These are phyloP conservation scores for Zootermopsis nevadensis DNA, from an alignment of 2,888 invertebrate species.

Conservation along the genomic window DNA sequence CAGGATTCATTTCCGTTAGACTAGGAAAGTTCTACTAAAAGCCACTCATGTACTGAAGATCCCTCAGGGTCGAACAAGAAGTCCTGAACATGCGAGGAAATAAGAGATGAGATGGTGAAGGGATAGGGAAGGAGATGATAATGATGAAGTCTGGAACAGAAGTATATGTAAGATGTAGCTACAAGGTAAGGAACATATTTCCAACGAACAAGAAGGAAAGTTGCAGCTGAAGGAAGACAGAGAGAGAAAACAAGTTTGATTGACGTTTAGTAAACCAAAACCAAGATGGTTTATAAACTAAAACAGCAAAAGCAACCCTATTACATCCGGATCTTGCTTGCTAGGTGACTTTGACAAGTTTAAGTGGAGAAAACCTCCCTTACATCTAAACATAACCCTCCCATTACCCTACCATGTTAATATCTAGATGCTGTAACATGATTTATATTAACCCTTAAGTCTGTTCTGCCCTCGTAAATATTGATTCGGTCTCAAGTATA, in stretches of 20 bases:
- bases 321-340: conserved; percentile 27
- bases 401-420: conserved; percentile 18
- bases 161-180: conserved; percentile 19
- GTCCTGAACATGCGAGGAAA: conserved; percentile 17
- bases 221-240: conserved; percentile 22
- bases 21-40: conserved; percentile 5
- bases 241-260: conserved; percentile 28
- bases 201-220: neutral
- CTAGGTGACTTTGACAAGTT: conserved; percentile 41
- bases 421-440: conserved; percentile 13
- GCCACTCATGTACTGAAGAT: conserved; percentile 12
- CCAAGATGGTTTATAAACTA: conserved; percentile 30
- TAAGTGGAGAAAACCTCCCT: conserved; percentile 41
- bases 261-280: conserved; percentile 36
- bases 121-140: neutral
- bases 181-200: neutral
- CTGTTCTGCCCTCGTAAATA: neutral
- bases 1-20: conserved; percentile 9
- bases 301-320: conserved; percentile 32
- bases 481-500: too few species aligned
- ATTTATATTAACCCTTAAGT: neutral
- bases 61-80: conserved; percentile 24
- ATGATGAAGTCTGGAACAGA: conserved; percentile 25
- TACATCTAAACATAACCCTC: neutral
- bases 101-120: neutral